phyloP scores from a whole-genome alignment of 2,797 vertebrate genomes.

The Tinamus major region DNA sequence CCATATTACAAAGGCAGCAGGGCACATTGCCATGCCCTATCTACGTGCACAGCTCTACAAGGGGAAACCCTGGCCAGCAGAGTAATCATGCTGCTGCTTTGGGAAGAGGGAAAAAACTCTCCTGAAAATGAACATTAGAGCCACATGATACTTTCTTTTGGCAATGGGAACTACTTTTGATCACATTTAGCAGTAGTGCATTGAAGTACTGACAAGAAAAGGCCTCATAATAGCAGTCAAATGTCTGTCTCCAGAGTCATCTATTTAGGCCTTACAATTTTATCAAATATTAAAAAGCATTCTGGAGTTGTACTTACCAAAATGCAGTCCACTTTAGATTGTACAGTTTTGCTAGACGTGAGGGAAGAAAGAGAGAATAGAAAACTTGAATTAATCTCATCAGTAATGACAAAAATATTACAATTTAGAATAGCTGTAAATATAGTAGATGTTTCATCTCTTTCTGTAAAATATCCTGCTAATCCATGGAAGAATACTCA shows the following conservation, averaged over 20 bases:
- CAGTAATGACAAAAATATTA: constrained; percentile 24
- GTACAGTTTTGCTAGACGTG: constrained; percentile 94
- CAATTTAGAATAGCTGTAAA: not conserved
- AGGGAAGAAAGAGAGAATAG: constrained; percentile 77
- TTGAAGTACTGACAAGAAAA: constrained; percentile 7
- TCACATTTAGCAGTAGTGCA: not conserved
- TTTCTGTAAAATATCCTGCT: not conserved
- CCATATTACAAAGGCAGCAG: not conserved
- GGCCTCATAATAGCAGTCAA: not conserved
- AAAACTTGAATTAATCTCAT: constrained; percentile 73
- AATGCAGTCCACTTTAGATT: constrained; percentile 98
- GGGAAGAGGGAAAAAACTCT: not conserved
- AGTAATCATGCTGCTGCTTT: not conserved
- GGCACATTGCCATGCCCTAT: not conserved
- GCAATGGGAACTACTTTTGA: not conserved
- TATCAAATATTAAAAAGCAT: constrained; percentile 58
- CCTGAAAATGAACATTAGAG: not conserved
- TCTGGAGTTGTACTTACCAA: constrained; percentile 89
- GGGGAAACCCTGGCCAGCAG: not conserved
- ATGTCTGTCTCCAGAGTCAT: constrained; percentile 10
- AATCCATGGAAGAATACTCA: not conserved
- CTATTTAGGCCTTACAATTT: constrained; percentile 16
- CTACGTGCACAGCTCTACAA: not conserved
- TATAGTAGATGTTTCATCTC: not conserved
- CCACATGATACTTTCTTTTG: not conserved